These are phyloP conservation scores for Tetragnatha versicolor DNA, from an alignment of 1,140 invertebrate genomes.

Conservation along the genomic window DNA sequence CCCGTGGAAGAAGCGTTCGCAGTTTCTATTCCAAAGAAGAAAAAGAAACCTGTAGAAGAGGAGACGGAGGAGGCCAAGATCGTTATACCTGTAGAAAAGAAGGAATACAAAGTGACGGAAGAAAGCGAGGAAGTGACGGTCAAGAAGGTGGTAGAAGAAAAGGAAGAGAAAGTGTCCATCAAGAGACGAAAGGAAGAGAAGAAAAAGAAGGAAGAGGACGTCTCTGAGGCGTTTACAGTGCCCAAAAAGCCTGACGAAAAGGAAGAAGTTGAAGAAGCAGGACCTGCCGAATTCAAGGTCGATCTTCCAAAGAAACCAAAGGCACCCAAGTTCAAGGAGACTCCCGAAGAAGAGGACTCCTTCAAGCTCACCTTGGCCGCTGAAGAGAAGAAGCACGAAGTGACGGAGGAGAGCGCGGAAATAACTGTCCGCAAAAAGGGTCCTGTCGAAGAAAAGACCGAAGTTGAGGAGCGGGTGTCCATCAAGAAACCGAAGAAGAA, in stretches of 20 bases:
- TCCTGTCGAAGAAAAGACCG: constrained; percentile 1
- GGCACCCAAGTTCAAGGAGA: constrained; percentile 2
- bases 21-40: constrained; percentile 65
- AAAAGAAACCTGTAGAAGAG: constrained; percentile 34
- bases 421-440: constrained; percentile 29
- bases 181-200: constrained; percentile 40
- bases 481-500: constrained; percentile 54
- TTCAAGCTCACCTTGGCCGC: neutral
- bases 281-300: constrained; percentile 69
- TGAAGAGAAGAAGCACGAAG: constrained; percentile 18
- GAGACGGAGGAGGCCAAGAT: constrained; percentile 25
- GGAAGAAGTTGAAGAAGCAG: constrained; percentile 77
- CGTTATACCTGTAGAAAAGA: constrained; percentile 26
- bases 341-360: constrained; percentile 11
- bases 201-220: constrained; percentile 28
- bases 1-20: constrained; percentile 38
- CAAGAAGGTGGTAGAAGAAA: constrained; percentile 53
- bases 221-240: constrained; percentile 31
- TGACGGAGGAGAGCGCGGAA: constrained; percentile 57
- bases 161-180: constrained; percentile 29
- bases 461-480: constrained; percentile 41
- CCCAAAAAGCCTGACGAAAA: constrained; percentile 43
- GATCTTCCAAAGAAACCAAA: constrained; percentile 74
- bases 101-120: constrained; percentile 44
- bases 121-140: constrained; percentile 40